Evolutionary conservation across 1,140 invertebrate genomes (phyloP), one percentile per base, ranked within the genome.

Genomic region (Apis cerana): DNA sequence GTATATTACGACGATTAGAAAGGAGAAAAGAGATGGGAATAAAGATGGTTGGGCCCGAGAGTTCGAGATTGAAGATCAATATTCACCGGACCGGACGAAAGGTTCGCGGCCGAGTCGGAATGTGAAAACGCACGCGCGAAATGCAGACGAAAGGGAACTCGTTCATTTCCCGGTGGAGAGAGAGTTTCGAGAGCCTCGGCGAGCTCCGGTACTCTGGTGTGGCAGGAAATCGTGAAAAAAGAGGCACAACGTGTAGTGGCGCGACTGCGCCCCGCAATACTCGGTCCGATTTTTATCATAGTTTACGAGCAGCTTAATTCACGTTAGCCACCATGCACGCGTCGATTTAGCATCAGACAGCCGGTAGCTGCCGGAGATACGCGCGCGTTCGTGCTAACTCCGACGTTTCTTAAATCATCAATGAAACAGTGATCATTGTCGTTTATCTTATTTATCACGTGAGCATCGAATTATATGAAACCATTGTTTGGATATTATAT

Each of bases 1-100:
- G 19, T 13, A 70, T 56, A 13, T 43, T 69, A 61, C 15, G 19
- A 54, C 23, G 33, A 58, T 52, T 23, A 48, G 1, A 27, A 70
- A 52, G 21, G 21, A 33, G 15, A 67, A 33, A 23, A 19, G 9
- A n/a, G 50, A n/a, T 4, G 27, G 48, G 33, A n/a, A 27, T 58
- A 27, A 64, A 59, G n/a, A 23, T 21, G 56, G 56, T 70, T 62
- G 69, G 70, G 80, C 50, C 75, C 54, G 67, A 71, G 54, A 23
- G 77, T 88, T 82, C 58, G 71, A 80, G 83, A 88, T 88, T 88
- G 86, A 88, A 88, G 86, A 88, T 88, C 87, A 88, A 88, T 88
- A 88, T 88, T 88, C 87, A 69, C 58, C 72, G 72, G 75, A 65
- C 75, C 84, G 58, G 56, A 75, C 43, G 77, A 81, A 80, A 87